A percentile compares a stretch with the other conserved stretches of the same genome.
These are phyloP conservation scores for Muscicapa adusta DNA, from an alignment of 2,113 vertebrate genomes.

Conservation along the genomic window DNA sequence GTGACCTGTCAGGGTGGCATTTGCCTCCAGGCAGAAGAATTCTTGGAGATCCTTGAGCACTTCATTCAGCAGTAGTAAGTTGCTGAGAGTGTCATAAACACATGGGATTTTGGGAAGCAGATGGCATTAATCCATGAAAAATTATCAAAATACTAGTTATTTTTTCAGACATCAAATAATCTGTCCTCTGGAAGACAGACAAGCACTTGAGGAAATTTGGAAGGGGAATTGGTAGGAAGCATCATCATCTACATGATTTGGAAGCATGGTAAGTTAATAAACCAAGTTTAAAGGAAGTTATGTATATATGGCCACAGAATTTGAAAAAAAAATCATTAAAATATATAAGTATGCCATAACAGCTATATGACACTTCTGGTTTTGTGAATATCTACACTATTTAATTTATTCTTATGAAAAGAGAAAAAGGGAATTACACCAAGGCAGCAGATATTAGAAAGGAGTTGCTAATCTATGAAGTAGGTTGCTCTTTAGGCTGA, in stretches of 20 bases:
- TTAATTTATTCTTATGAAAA: neutral
- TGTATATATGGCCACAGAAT: neutral
- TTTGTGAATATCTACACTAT: neutral
- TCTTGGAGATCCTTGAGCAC: neutral
- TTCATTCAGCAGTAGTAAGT: neutral
- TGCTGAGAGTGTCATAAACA: neutral
- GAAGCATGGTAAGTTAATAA: neutral
- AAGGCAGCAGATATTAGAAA: neutral
- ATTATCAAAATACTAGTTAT: neutral
- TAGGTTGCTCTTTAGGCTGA: neutral
- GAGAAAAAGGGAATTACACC: neutral
- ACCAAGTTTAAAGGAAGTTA: neutral
- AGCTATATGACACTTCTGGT: neutral
- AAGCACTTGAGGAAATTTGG: neutral
- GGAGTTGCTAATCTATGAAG: neutral
- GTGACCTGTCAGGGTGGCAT: neutral
- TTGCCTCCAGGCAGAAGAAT: neutral
- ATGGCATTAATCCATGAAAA: neutral
- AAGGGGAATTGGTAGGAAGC: neutral
- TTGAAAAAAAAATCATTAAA: neutral
- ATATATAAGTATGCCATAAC: neutral
- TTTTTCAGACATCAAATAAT: neutral
- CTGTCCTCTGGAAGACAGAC: neutral
- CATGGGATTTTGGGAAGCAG: rapidly evolving
- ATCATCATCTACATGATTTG: neutral